Evolutionary conservation across 2,797 vertebrate species (phyloP), one percentile per base, ranked within the genome.

Genomic region (Pseudochromis fuscus): DNA sequence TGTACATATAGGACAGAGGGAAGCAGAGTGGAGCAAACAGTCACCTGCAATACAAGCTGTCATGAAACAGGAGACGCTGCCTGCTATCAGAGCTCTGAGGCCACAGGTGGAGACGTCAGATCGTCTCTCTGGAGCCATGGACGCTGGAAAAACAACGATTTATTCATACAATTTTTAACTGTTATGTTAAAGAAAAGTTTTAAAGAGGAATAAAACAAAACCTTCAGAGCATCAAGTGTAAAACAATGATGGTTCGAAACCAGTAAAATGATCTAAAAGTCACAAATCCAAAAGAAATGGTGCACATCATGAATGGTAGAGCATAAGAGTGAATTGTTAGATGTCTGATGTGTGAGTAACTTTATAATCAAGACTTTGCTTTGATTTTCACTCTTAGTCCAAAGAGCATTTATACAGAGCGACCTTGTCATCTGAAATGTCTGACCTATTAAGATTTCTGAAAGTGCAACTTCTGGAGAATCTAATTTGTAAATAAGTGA

Each of bases 31-130:
- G 18, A 72, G 23, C 9, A 24, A 19, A 30, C 0, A 18, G 18
- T 35, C 92, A 97, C 96, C 96, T 94, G 96, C 95, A 0, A 96
- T 82, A 44, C 96, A 97, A 33, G 96, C 96, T 0, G 96, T 97
- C 95, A 96, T 94, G 83, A 96, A 96, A 68, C 95, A 95, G 38
- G 96, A 88, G 0, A 87, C 68, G 0, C 93, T 95, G 51, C 96
- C 96, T 0, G 95, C 91, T 7, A 96, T 93, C 88, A 97, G 89
- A 2, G 96, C 87, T 81, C 96, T 93, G 51, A 95, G 1, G 31
- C 93, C 94, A 61, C 92, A 92, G 0, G 79, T 67, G 1, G 91
- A 86, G n/a, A 98, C 94, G 63, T 97, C 96, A 1, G 18, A 67
- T 63, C 80, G 94, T 77, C 94, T 94, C 4, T 94, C 87, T 24